phyloP scores from a whole-genome alignment of 2,888 invertebrate species.

The Diogma glabrata region DNA sequence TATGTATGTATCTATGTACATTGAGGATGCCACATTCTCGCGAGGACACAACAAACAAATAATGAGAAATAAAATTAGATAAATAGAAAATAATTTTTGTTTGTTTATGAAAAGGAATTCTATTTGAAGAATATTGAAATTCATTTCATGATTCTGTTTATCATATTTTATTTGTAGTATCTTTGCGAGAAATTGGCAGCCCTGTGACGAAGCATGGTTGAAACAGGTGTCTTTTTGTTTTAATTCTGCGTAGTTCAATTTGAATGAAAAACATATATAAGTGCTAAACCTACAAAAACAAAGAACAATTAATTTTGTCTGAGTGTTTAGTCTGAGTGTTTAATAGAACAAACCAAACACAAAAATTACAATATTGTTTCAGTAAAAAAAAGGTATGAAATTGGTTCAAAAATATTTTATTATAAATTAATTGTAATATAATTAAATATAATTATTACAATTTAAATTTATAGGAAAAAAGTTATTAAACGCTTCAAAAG shows the following conservation, averaged over 20 bases:
- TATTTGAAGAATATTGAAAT: too few species aligned
- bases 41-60: too few species aligned
- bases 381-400: not conserved
- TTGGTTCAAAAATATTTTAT: constrained; percentile 1
- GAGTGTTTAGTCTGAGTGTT: not conserved
- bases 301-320: not conserved
- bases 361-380: constrained; percentile 1
- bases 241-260: not conserved
- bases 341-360: not conserved
- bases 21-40: too few species aligned
- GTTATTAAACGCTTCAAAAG: not conserved
- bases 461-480: not conserved
- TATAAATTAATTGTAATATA: not conserved
- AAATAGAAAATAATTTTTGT: too few species aligned
- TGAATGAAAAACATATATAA: not conserved
- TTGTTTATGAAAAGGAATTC: not conserved
- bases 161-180: too few species aligned
- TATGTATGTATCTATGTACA: not conserved
- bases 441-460: not conserved
- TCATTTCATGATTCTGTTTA: too few species aligned
- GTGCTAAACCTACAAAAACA: not conserved
- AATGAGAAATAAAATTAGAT: too few species aligned
- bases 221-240: not conserved
- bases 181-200: too few species aligned
- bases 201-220: too few species aligned